Evolutionary conservation across 2,113 vertebrate species (phyloP), one percentile per base, ranked within the genome.

Genomic region (Oreocharis arfaki): DNA sequence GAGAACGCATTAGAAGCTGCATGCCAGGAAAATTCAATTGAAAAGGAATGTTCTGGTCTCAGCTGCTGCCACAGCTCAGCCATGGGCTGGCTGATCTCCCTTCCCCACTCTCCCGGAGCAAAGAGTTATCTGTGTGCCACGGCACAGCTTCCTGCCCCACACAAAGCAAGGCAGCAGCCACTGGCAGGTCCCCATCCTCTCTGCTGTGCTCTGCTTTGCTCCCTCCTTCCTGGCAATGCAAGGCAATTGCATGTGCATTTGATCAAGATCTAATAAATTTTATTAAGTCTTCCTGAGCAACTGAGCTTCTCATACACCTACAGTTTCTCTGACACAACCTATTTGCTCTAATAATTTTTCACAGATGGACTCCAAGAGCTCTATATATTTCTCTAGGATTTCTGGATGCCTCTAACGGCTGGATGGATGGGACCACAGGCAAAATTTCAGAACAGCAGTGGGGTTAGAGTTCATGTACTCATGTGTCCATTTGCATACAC

Each of bases 1-100:
- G 56, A 92, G 39, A 87, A 64, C 1, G 2, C n/a, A 37, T 79
- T 71, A 60, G 69, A 89, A 91, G 49, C 23, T 91, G 73, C 81
- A 73, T 75, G 69, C 81, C 89, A 96, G 87, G 81, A 96, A 96
- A 95, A 79, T 85, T 57, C 69, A 87, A 76, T 69, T 76, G 57
- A 71, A 42, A 79, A 94, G 57, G 91, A 96, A 91, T 87, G 87
- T 46, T 69, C 91, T 76, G 21, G 39, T 47, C 65, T 61, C 81
- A 95, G 93, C 91, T 96, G 91, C 84, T 12, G 2, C 74, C 84
- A 69, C 11, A 84, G 53, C 69, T 91, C 69, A 89, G 23, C 73
- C 68, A 52, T 44, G 55, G 68, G 27, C 68, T 14, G 8, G 60
- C 60, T 88, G 35, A 41, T 87, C 49, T 28, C 60, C 16, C 52